Evolutionary conservation across 2,888 invertebrate species (phyloP).

Genomic region (Smittia sp.): DNA sequence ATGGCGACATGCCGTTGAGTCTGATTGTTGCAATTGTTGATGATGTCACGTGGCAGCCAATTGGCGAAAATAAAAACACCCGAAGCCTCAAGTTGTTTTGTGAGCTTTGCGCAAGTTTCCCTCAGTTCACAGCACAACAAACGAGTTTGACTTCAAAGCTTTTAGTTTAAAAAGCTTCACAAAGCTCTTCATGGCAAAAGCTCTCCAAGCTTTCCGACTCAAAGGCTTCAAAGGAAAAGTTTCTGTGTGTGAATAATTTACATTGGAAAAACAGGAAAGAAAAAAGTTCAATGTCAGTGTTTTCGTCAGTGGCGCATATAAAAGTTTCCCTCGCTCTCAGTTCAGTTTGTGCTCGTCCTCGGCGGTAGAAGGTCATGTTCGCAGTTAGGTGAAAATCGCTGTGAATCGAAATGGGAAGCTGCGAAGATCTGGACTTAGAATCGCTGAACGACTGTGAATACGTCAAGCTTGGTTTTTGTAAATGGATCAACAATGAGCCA

Average conservation of each 20-base stretch:
- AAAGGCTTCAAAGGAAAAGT: slow-evolving; percentile 6
- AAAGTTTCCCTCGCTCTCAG: neutral
- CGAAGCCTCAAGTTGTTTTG: too few relatives aligned
- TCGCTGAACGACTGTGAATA: slow-evolving; percentile 43
- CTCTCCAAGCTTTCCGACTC: neutral
- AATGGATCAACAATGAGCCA: slow-evolving; percentile 44
- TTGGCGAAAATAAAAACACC: too few relatives aligned
- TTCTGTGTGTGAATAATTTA: neutral
- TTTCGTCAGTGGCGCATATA: neutral
- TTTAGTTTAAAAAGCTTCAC: neutral
- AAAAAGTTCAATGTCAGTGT: neutral
- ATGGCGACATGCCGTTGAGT: too few relatives aligned
- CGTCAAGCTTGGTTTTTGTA: slow-evolving; percentile 43
- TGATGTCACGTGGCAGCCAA: too few relatives aligned
- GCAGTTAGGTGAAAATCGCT: neutral
- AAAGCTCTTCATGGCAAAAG: neutral
- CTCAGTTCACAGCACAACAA: too few relatives aligned
- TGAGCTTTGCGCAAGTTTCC: too few relatives aligned
- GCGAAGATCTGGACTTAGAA: slow-evolving; percentile 19
- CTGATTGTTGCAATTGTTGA: too few relatives aligned
- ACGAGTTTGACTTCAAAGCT: too few relatives aligned
- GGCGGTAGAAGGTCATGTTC: neutral
- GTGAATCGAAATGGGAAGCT: slow-evolving; percentile 15
- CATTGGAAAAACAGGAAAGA: neutral
- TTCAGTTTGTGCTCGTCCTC: neutral